These are phyloP conservation scores for Trachelus troglodyta DNA, from an alignment of 2,888 invertebrate species.

Conservation along the genomic window DNA sequence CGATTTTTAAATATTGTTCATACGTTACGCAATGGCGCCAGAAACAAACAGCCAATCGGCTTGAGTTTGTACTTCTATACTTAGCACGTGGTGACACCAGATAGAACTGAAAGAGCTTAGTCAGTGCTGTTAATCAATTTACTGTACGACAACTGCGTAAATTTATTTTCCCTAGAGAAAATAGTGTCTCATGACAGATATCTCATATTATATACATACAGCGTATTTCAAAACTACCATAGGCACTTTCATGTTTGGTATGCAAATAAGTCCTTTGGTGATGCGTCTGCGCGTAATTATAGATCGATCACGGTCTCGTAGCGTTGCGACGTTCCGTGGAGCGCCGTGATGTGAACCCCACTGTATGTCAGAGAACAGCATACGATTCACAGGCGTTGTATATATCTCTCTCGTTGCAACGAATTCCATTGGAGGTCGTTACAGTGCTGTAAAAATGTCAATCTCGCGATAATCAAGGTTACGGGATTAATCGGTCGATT, in stretches of 20 bases:
- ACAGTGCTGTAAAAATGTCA: neutral
- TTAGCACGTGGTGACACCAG: neutral
- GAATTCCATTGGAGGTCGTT: neutral
- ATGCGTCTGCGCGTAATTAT: neutral
- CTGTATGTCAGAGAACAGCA: neutral
- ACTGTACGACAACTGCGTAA: neutral
- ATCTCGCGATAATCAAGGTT: neutral
- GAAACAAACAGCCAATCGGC: neutral
- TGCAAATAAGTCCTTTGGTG: neutral
- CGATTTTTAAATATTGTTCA: neutral
- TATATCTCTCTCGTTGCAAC: neutral
- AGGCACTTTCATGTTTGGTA: neutral
- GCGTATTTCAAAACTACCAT: neutral
- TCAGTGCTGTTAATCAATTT: neutral
- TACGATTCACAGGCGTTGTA: neutral
- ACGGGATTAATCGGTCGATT: neutral
- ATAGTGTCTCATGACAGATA: neutral
- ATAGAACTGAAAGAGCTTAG: neutral
- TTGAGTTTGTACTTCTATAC: neutral
- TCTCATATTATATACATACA: neutral
- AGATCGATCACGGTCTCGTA: neutral
- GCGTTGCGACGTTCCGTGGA: neutral
- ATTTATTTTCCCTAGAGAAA: neutral
- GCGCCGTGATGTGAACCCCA: neutral
- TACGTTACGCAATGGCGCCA: neutral